Evolutionary conservation across 2,113 vertebrate genomes (phyloP).

Genomic region (Hippocampus guttulatus): DNA sequence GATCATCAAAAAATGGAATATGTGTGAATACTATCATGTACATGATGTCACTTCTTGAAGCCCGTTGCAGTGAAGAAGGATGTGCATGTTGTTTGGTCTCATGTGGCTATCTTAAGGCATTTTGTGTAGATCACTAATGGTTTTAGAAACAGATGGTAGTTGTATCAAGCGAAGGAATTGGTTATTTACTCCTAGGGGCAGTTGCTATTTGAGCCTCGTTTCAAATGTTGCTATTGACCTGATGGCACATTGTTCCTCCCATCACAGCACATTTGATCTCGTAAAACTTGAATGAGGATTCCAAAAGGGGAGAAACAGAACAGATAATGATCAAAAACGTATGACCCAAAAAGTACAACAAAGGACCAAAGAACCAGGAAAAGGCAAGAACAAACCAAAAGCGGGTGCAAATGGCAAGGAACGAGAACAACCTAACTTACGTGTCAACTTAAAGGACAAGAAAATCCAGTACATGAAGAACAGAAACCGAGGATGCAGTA

Average conservation of each 20-base stretch:
- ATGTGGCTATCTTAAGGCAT: conserved; percentile 26
- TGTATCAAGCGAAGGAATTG: conserved; percentile 12
- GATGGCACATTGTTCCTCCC: conserved; percentile 21
- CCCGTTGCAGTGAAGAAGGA: conserved; percentile 11
- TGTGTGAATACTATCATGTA: conserved; percentile 39
- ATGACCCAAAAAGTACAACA: too few relatives aligned
- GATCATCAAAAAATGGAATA: conserved; percentile 31
- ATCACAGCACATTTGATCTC: background rate
- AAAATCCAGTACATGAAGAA: too few relatives aligned
- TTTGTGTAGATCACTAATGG: conserved; percentile 15
- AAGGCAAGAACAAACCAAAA: too few relatives aligned
- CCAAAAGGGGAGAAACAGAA: too few relatives aligned
- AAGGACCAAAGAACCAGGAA: too few relatives aligned
- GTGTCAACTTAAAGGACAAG: too few relatives aligned
- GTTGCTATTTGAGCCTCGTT: conserved; percentile 20
- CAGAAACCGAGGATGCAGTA: too few relatives aligned
- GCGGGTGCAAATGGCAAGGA: too few relatives aligned
- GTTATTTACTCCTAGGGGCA: conserved; percentile 18
- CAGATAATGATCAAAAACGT: too few relatives aligned
- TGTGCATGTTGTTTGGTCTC: conserved; percentile 18
- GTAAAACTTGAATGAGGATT: background rate
- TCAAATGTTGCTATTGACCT: conserved; percentile 29
- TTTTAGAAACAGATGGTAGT: conserved; percentile 40
- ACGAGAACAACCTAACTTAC: too few relatives aligned
- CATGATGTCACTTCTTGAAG: background rate